Evolutionary conservation across 1,140 invertebrate genomes (phyloP).

Genomic region (Euwallacea similis): DNA sequence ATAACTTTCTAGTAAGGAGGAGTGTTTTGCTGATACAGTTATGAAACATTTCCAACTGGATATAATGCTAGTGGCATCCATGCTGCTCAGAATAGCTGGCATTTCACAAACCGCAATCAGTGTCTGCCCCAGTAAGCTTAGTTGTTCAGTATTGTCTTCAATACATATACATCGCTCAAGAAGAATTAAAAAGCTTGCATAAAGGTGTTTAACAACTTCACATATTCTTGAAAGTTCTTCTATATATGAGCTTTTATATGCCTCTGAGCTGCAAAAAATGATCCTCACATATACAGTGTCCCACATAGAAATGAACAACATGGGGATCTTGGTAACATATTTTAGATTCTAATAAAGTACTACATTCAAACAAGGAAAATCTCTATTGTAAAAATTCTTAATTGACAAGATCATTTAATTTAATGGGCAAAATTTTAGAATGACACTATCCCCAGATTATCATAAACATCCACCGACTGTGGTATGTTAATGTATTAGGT

Average conservation of each 20-base stretch:
- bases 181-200: slow-evolving; percentile 18
- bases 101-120: slow-evolving; percentile 10
- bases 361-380: not conserved
- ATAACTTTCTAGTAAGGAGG: not conserved
- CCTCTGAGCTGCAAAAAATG: slow-evolving; percentile 11
- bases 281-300: not conserved
- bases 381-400: too few species aligned
- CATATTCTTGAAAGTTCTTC: slow-evolving; percentile 15
- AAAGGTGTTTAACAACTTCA: slow-evolving; percentile 21
- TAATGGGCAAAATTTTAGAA: too few species aligned
- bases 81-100: not conserved
- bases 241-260: slow-evolving; percentile 10
- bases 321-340: too few species aligned
- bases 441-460: too few species aligned
- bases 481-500: too few species aligned
- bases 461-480: too few species aligned
- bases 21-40: slow-evolving; percentile 6
- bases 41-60: slow-evolving; percentile 23
- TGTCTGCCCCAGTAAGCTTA: not conserved
- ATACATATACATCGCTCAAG: slow-evolving; percentile 2
- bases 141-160: not conserved
- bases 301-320: too few species aligned
- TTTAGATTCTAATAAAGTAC: not conserved
- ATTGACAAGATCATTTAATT: too few species aligned
- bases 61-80: not conserved